These are phyloP conservation scores for Harpagoxenus sublaevis DNA, from an alignment of 2,888 invertebrate genomes.

Conservation along the genomic window DNA sequence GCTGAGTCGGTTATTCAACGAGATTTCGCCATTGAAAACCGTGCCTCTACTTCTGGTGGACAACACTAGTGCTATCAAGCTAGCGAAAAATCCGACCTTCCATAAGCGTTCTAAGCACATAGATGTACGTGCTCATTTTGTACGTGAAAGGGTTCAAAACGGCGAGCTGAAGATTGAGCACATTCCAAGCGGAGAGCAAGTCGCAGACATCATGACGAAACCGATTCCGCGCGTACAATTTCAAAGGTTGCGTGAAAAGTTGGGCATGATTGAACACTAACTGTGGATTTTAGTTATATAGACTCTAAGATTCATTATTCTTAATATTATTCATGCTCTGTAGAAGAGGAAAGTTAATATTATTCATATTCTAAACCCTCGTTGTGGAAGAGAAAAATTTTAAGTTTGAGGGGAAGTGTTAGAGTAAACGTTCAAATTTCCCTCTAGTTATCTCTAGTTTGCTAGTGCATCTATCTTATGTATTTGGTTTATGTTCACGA, in stretches of 20 bases:
- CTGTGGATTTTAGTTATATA: too few species aligned
- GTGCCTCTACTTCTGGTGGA: background rate
- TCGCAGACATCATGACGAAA: background rate
- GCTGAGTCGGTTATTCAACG: background rate
- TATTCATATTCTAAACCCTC: too few species aligned
- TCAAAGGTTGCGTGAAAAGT: background rate
- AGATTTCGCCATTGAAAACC: background rate
- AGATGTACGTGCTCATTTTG: background rate
- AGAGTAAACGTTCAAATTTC: too few species aligned
- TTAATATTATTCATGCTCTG: too few species aligned
- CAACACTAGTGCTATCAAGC: background rate
- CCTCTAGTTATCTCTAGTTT: too few species aligned
- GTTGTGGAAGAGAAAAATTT: too few species aligned
- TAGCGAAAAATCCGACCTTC: background rate
- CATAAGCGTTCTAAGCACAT: background rate
- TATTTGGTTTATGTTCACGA: too few species aligned
- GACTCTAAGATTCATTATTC: too few species aligned
- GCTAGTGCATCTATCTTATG: too few species aligned
- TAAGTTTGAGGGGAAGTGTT: too few species aligned
- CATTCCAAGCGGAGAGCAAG: background rate
- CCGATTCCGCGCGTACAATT: background rate
- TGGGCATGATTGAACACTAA: too few species aligned
- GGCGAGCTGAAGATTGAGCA: background rate
- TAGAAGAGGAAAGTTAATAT: too few species aligned
- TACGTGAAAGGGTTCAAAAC: background rate